phyloP scores from a whole-genome alignment of 2,888 invertebrate species.

The Belgica antarctica region DNA sequence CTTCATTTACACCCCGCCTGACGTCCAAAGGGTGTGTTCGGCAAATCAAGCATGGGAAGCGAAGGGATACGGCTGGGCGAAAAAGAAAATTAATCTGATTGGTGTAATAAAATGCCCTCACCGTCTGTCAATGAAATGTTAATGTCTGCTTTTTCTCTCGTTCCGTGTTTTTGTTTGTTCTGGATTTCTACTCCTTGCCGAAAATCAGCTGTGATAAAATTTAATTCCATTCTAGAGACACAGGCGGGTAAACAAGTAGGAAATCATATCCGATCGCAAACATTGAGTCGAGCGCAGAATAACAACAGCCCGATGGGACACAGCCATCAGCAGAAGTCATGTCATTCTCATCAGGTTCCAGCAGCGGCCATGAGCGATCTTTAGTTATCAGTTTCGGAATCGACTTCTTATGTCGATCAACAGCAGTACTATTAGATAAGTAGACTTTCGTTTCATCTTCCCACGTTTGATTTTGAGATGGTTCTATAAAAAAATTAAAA shows the following conservation, averaged over 20 bases:
- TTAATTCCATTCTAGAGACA: constrained; percentile 15
- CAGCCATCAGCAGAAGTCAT: constrained; percentile 52
- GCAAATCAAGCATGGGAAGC: not conserved
- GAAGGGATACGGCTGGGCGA: no score
- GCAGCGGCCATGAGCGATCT: constrained; percentile 78
- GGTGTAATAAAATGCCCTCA: not conserved
- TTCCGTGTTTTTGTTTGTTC: not conserved
- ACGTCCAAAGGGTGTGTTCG: no score
- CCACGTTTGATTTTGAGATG: constrained; percentile 26
- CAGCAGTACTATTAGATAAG: constrained; percentile 38
- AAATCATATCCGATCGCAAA: constrained; percentile 40
- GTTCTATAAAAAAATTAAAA: not conserved
- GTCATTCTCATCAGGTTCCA: constrained; percentile 62
- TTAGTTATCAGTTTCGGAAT: constrained; percentile 30
- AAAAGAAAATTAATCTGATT: constrained; percentile 11
- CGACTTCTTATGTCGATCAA: constrained; percentile 28
- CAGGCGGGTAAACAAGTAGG: constrained; percentile 25
- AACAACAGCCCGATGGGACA: constrained; percentile 42
- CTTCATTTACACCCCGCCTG: not conserved
- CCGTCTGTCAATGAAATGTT: constrained; percentile 14
- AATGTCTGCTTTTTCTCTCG: constrained; percentile 3
- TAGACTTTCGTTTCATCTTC: not conserved
- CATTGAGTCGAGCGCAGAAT: constrained; percentile 32
- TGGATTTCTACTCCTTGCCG: not conserved
- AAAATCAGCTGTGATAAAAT: constrained; percentile 28